Conservation (phyloP, 2,888 invertebrate species). For the Drosophila dives region DNA sequence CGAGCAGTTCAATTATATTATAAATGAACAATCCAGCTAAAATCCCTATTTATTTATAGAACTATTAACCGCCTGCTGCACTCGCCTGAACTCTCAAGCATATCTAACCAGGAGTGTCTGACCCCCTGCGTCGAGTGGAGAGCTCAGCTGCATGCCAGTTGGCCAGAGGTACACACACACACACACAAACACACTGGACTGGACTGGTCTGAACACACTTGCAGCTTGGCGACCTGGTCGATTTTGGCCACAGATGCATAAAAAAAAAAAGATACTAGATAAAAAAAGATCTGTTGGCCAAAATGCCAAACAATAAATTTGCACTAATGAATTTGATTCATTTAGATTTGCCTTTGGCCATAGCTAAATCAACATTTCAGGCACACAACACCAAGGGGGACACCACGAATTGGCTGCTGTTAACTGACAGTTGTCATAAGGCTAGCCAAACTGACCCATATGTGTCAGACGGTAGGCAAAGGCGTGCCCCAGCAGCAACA, state of each 20-base stretch:
- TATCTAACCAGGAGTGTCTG: constrained; percentile 6
- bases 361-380: constrained; percentile 64
- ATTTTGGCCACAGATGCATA: constrained; percentile 23
- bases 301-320: constrained; percentile 69
- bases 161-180: constrained; percentile 26
- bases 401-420: background rate
- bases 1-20: background rate
- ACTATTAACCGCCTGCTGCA: background rate
- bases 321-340: constrained; percentile 77
- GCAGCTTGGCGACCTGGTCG: constrained; percentile 13
- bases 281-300: constrained; percentile 36
- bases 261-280: constrained; percentile 42
- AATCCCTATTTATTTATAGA: background rate
- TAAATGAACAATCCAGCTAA: background rate
- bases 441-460: constrained; percentile 49
- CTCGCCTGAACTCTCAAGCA: background rate
- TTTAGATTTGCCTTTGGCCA: constrained; percentile 70
- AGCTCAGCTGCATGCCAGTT: constrained; percentile 53
- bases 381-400: background rate
- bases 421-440: constrained; percentile 59
- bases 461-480: constrained; percentile 54
- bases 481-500: constrained; percentile 31
- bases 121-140: constrained; percentile 8
- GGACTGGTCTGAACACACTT: constrained; percentile 13
- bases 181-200: background rate